Conservation (phyloP, 2,797 vertebrate genomes). For the Passerculus sandwichensis region DNA sequence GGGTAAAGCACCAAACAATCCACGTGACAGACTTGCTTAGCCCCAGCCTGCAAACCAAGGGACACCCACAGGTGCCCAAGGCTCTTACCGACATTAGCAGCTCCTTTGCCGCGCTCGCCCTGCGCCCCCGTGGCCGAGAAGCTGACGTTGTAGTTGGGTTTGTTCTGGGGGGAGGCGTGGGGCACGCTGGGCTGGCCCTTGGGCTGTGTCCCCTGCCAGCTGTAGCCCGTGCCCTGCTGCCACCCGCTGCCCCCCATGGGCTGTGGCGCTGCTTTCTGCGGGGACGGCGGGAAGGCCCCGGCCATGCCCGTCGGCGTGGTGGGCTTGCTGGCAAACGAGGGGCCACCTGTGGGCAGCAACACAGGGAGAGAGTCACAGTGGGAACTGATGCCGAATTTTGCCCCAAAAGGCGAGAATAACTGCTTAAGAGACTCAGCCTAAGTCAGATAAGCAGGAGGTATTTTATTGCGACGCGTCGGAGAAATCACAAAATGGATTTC, state of each 20-base stretch:
- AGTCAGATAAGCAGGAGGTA: too few relatives aligned
- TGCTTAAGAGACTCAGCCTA: too few relatives aligned
- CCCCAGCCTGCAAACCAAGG: neutral
- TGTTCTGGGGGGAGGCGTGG: constrained; percentile 92
- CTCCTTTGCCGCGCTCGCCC: constrained; percentile 80
- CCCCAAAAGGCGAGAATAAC: too few relatives aligned
- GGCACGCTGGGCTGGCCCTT: constrained; percentile 82
- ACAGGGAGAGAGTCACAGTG: too few relatives aligned
- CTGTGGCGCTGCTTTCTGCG: constrained; percentile 91
- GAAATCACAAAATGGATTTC: too few relatives aligned
- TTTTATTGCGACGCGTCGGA: too few relatives aligned
- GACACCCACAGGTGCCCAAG: rapidly evolving
- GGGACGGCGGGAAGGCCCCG: constrained; percentile 91
- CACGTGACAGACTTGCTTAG: neutral
- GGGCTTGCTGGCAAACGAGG: constrained; percentile 95
- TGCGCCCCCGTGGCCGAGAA: constrained; percentile 86
- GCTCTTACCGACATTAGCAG: constrained; percentile 80
- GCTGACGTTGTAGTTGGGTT: constrained; percentile 96
- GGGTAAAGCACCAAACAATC: neutral
- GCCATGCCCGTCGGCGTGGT: constrained; percentile 91
- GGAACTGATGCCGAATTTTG: too few relatives aligned
- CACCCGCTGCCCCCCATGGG: constrained; percentile 82
- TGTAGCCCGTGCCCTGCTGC: constrained; percentile 82
- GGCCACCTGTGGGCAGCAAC: constrained; percentile 74
- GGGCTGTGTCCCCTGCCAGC: constrained; percentile 81